Conservation (phyloP, 2,888 invertebrate species). For the Masnerella sp. region DNA sequence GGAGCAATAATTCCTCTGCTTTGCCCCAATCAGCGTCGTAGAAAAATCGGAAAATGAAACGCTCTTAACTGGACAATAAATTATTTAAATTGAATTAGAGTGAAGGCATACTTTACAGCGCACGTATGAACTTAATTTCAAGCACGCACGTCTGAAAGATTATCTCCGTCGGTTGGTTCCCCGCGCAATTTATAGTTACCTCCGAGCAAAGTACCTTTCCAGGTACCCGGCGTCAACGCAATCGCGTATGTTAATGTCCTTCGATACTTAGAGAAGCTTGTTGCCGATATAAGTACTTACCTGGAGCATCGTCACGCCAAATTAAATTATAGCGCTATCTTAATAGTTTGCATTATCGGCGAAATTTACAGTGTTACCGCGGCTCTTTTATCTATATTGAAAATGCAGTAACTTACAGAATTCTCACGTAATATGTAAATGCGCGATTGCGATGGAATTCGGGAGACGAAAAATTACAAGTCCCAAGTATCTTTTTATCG, state of each 20-base stretch:
- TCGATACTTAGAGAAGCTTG: slow-evolving; percentile 62
- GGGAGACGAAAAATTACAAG: slow-evolving; percentile 34
- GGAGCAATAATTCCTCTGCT: too few species aligned
- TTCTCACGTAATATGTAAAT: slow-evolving; percentile 54
- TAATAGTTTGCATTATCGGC: slow-evolving; percentile 56
- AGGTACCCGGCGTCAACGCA: slow-evolving; percentile 54
- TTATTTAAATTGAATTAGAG: slow-evolving; percentile 45
- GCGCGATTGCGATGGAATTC: slow-evolving; percentile 40
- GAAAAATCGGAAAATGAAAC: slow-evolving; percentile 19
- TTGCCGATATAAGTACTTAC: slow-evolving; percentile 58
- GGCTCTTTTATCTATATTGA: slow-evolving; percentile 48
- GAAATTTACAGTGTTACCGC: slow-evolving; percentile 57
- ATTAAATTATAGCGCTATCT: slow-evolving; percentile 59
- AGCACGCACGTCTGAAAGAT: slow-evolving; percentile 63
- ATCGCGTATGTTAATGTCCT: slow-evolving; percentile 62
- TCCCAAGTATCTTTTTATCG: slow-evolving; percentile 43
- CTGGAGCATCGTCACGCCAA: slow-evolving; percentile 57
- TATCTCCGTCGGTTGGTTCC: slow-evolving; percentile 60
- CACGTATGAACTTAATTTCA: slow-evolving; percentile 44
- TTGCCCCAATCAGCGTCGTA: too few species aligned
- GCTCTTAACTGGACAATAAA: slow-evolving; percentile 13
- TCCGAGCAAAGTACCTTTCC: slow-evolving; percentile 59
- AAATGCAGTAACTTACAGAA: slow-evolving; percentile 51
- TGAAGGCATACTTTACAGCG: slow-evolving; percentile 23
- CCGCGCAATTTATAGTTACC: slow-evolving; percentile 64